These are phyloP conservation scores for Verasper variegatus DNA, from an alignment of 2,113 vertebrate genomes.

Conservation along the genomic window DNA sequence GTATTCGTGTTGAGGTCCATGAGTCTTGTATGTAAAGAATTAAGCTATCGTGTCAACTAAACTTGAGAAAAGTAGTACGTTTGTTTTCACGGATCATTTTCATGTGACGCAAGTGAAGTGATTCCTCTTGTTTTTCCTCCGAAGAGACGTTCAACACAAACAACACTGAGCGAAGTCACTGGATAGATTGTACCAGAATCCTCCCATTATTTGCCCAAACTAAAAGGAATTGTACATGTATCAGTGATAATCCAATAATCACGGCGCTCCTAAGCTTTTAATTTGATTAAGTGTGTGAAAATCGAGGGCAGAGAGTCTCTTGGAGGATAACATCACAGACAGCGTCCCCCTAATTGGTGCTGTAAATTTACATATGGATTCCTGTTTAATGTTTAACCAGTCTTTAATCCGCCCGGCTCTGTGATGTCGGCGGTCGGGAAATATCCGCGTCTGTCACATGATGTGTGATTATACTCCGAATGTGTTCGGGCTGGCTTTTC, in stretches of 20 bases:
- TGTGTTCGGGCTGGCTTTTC: conserved; percentile 78
- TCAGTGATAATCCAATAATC: conserved; percentile 90
- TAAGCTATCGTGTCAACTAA: neutral
- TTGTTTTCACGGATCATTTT: neutral
- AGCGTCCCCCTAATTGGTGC: conserved; percentile 84
- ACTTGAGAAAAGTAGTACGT: conserved; percentile 12
- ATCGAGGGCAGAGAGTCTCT: conserved; percentile 89
- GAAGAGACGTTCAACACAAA: conserved; percentile 47
- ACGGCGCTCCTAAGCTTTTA: conserved; percentile 90
- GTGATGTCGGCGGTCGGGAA: conserved; percentile 85
- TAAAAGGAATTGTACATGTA: conserved; percentile 86
- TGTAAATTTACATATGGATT: conserved; percentile 95
- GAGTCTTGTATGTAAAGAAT: neutral
- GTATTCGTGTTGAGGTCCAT: too few species aligned
- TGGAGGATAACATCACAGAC: conserved; percentile 84
- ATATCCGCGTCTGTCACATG: conserved; percentile 82
- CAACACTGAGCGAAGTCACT: conserved; percentile 51
- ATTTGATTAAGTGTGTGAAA: conserved; percentile 96
- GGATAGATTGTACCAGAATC: conserved; percentile 87
- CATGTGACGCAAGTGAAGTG: neutral
- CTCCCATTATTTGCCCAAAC: conserved; percentile 92
- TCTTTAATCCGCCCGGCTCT: conserved; percentile 89
- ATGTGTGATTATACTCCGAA: conserved; percentile 85
- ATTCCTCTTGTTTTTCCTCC: neutral
- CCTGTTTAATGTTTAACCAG: conserved; percentile 91